Evolutionary conservation across 2,113 vertebrate genomes (phyloP).

Genomic region (Cyphomyrus discorhynchus): DNA sequence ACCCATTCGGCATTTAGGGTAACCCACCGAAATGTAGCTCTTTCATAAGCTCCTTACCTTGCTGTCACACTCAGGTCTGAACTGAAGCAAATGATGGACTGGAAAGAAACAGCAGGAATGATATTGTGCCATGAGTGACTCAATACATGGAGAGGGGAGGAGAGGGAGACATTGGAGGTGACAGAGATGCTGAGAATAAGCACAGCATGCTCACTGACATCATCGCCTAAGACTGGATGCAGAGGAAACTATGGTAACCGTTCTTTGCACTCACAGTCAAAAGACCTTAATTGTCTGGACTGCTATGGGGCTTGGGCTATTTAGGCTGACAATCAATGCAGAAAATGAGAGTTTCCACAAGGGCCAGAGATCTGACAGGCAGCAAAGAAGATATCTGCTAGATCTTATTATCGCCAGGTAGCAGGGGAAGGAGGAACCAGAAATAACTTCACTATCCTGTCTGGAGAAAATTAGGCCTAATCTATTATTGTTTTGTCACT

Average conservation of each 20-base stretch:
- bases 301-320: conserved; percentile 60
- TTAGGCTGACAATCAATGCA: conserved; percentile 54
- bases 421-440: not conserved
- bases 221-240: conserved; percentile 60
- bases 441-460: not conserved
- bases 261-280: conserved; percentile 56
- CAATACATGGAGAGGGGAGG: conserved; percentile 36
- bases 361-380: conserved; percentile 24
- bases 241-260: conserved; percentile 76
- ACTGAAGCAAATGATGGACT: conserved; percentile 6
- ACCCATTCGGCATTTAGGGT: not conserved
- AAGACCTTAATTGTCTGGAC: conserved; percentile 73
- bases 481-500: not conserved
- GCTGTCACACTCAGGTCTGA: conserved; percentile 21
- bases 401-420: conserved; percentile 41
- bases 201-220: conserved; percentile 66
- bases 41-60: conserved; percentile 18
- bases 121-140: conserved; percentile 52
- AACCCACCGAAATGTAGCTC: not conserved
- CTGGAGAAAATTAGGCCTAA: not conserved
- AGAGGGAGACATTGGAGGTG: conserved; percentile 22
- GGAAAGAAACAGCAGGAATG: conserved; percentile 5
- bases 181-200: conserved; percentile 57
- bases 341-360: conserved; percentile 55
- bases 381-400: conserved; percentile 32